Conservation (phyloP, 2,797 vertebrate genomes). For the Garrulus glandarius region DNA sequence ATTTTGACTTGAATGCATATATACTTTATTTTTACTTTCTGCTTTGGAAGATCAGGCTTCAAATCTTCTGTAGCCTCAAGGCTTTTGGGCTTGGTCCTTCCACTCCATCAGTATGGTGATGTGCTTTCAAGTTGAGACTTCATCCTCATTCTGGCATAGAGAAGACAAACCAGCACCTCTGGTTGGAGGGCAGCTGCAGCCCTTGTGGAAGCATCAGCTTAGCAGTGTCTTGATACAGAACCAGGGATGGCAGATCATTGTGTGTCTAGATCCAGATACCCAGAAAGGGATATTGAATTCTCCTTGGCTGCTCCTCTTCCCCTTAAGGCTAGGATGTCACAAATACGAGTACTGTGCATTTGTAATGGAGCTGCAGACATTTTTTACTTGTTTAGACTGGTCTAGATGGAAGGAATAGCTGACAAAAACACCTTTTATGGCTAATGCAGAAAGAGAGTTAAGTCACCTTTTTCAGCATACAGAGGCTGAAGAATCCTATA, state of each 20-base stretch:
- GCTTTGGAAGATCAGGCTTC: background rate
- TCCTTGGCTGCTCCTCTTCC: background rate
- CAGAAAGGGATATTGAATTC: background rate
- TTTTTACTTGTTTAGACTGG: background rate
- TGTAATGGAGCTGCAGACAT: background rate
- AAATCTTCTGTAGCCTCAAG: background rate
- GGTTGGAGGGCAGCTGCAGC: background rate
- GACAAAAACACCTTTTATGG: background rate
- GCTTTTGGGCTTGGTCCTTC: background rate
- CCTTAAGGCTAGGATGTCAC: background rate
- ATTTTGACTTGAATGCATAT: background rate
- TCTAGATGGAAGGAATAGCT: background rate
- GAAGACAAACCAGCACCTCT: background rate
- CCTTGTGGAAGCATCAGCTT: background rate
- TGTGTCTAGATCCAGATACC: background rate
- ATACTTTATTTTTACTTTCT: background rate
- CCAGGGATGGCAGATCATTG: background rate
- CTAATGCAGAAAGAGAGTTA: background rate
- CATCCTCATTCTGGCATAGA: background rate
- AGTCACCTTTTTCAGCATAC: background rate
- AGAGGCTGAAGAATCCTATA: background rate
- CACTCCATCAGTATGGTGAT: background rate
- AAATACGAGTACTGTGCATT: background rate
- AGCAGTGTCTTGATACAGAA: background rate
- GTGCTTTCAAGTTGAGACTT: background rate